Conservation (phyloP, 2,888 invertebrate species). For the Scaptomyza flava region DNA sequence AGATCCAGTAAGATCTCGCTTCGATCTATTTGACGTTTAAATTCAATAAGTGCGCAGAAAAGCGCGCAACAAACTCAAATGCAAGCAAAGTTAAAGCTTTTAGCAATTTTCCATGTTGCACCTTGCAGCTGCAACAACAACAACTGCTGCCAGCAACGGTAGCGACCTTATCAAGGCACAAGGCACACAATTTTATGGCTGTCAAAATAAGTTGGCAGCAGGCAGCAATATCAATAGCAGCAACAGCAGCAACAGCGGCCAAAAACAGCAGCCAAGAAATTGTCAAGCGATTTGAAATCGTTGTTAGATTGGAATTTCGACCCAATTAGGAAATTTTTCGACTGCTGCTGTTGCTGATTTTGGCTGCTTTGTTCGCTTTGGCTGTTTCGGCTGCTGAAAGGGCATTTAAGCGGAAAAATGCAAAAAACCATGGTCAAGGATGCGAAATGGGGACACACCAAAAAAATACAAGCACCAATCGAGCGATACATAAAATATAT, state of each 20-base stretch:
- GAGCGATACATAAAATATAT: slow-evolving; percentile 73
- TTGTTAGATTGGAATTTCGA: slow-evolving; percentile 82
- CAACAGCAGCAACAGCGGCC: slow-evolving; percentile 8
- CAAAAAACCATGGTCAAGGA: slow-evolving; percentile 61
- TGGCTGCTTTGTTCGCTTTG: slow-evolving; percentile 24
- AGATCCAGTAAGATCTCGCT: too few relatives aligned
- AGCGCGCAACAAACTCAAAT: slow-evolving; percentile 43
- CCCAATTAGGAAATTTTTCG: slow-evolving; percentile 81
- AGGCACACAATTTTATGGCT: slow-evolving; percentile 48
- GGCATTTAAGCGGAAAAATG: slow-evolving; percentile 61
- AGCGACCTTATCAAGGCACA: slow-evolving; percentile 33
- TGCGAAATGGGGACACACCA: slow-evolving; percentile 30
- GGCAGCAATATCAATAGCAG: slow-evolving; percentile 3
- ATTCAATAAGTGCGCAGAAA: slow-evolving; percentile 24
- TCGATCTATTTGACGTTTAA: background rate
- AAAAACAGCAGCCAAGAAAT: slow-evolving; percentile 50
- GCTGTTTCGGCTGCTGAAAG: slow-evolving; percentile 27
- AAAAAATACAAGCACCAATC: slow-evolving; percentile 31
- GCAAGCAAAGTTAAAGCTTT: background rate
- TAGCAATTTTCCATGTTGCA: slow-evolving; percentile 16
- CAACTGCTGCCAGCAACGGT: slow-evolving; percentile 1
- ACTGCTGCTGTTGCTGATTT: slow-evolving; percentile 33
- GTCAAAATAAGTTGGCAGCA: slow-evolving; percentile 50
- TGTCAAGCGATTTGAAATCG: slow-evolving; percentile 63
- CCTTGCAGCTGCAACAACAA: slow-evolving; percentile 26